Evolutionary conservation across 92 coral and sea anemone species (phyloP), one percentile per base, ranked within the genome.

Genomic region (Heteractis magnifica): DNA sequence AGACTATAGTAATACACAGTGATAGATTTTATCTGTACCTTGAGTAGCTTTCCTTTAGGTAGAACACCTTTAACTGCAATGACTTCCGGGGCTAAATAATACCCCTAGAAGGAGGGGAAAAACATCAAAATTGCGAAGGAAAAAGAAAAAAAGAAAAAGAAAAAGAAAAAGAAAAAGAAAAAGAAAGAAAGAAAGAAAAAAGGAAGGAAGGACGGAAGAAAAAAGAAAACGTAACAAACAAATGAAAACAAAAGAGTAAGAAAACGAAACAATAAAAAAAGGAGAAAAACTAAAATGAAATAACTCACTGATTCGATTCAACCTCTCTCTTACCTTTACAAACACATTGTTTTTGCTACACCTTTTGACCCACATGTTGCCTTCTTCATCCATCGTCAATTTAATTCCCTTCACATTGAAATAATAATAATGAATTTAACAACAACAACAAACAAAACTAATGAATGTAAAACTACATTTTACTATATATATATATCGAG

Each of bases 301-400:
- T 34, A 34, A 34, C 44, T 34, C 44, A 34, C 44, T 34, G 44
- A 34, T 2, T 34, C 1, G 44, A 34, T 34, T 34, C 44, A 34
- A 34, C 44, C 44, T 34, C 44, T 1, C 44, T 0, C 71, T 71
- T 83, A 90, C 95, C 95, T 92, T 90, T 3, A 92, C 91, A 74
- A 84, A 92, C 48, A 92, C 82, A 10, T 71, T 23, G 52, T 86
- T 90, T 86, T 92, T 87, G 85, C 93, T 92, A 50, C 87, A 79
- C 48, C 93, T 75, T 81, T 91, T 90, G 16, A 75, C 90, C 95
- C 95, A 92, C 21, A 92, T 86, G 78, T 85, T 83, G 19, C 89
- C 89, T 19, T 90, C 84, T 6, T 84, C 92, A 70, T 92, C 95
- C 20, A 84, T 84, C 21, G 83, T 85, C 49, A 92, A 19, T 82